These are phyloP conservation scores for Ascaphus truei DNA, from an alignment of 2,113 vertebrate species.

Conservation along the genomic window DNA sequence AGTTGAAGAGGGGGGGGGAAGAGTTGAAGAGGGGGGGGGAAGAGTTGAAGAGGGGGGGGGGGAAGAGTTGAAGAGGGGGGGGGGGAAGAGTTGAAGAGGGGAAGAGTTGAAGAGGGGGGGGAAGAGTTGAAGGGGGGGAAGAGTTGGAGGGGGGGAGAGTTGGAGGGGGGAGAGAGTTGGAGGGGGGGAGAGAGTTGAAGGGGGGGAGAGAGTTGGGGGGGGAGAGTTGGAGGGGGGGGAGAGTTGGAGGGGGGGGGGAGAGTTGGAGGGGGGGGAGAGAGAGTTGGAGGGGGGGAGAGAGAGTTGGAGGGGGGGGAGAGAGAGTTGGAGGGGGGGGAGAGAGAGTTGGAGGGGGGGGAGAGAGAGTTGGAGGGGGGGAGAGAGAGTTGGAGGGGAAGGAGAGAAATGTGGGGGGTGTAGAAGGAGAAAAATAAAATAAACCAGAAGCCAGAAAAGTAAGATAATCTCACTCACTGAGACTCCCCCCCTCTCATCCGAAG, in stretches of 20 bases:
- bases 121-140: no score
- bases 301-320: conserved; percentile 24
- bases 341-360: no score
- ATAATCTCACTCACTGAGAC: not conserved
- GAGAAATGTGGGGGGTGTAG: conserved; percentile 24
- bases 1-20: no score
- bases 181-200: conserved; percentile 20
- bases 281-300: conserved; percentile 26
- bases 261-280: conserved; percentile 19
- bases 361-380: conserved; percentile 23
- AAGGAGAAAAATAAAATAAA: not conserved
- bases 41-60: conserved; percentile 26
- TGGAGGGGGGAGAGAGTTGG: conserved; percentile 36
- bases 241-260: no score
- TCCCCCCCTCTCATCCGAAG: not conserved
- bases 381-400: conserved; percentile 30
- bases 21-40: conserved; percentile 21
- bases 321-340: conserved; percentile 1
- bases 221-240: conserved; percentile 13
- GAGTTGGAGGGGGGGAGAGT: conserved; percentile 11
- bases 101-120: conserved; percentile 8
- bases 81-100: conserved; percentile 35
- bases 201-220: conserved; percentile 38
- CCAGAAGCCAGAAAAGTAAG: conserved; percentile 8
- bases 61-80: no score